Conservation (phyloP, 2,797 vertebrate species). For the Emydoidea blandingii region DNA sequence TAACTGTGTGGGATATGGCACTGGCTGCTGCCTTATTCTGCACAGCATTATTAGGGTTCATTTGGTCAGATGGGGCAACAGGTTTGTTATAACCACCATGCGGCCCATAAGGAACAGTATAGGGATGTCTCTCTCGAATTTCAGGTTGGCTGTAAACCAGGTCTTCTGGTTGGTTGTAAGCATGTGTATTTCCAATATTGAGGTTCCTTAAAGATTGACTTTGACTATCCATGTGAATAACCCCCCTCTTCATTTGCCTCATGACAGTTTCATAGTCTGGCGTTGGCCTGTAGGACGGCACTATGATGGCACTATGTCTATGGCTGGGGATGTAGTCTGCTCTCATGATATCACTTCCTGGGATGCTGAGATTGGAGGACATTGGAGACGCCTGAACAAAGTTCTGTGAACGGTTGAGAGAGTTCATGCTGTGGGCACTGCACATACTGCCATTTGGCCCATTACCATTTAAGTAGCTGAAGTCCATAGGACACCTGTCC, state of each 20-base stretch:
- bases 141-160: conserved; percentile 97
- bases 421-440: conserved; percentile 94
- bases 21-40: conserved; percentile 81
- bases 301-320: conserved; percentile 95
- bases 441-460: conserved; percentile 95
- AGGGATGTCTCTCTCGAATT: conserved; percentile 91
- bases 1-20: conserved; percentile 96
- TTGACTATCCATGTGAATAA: conserved; percentile 88
- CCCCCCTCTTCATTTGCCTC: conserved; percentile 91
- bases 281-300: conserved; percentile 95
- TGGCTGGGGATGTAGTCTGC: conserved; percentile 95
- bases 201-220: conserved; percentile 96
- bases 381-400: conserved; percentile 93
- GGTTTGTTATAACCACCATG: conserved; percentile 89
- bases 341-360: conserved; percentile 94
- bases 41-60: conserved; percentile 75
- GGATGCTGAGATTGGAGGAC: conserved; percentile 96
- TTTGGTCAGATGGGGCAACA: conserved; percentile 84
- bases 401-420: conserved; percentile 94
- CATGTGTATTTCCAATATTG: conserved; percentile 93
- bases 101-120: conserved; percentile 82
- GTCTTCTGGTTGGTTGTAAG: conserved; percentile 92
- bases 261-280: conserved; percentile 97
- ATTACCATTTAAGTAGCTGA: conserved; percentile 90
- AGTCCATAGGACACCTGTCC: conserved; percentile 87